Evolutionary conservation across 2,113 vertebrate species (phyloP), one percentile per base, ranked within the genome.

Genomic region (Anarrhichthys ocellatus): DNA sequence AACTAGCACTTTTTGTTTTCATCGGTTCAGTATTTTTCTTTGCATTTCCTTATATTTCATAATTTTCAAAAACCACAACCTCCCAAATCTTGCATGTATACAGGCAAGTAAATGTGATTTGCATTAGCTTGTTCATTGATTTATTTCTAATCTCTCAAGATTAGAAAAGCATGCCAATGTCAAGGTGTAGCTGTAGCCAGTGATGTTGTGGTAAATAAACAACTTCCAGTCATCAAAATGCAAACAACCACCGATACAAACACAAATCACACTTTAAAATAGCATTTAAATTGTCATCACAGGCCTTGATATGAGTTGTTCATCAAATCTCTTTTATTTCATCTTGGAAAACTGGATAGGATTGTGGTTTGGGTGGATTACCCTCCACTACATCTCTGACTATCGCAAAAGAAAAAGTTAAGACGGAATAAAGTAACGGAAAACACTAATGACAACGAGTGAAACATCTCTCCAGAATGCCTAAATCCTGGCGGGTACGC

Each of bases 161-260:
- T 72, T 68, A 58, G 70, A 81, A 82, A 71, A 67, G 27, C 52
- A 8, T 14, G 24, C 14, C 63, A 65, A 59, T 73, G 29, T 82
- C 32, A 58, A 69, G 27, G 22, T 88, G 58, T 9, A 52, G 81
- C 73, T 81, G 71, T 56, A 77, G 90, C 76, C 89, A 76, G 78
- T 76, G 81, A 85, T 81, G 75, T 69, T 84, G 83, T 80, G 62
- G 66, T 54, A 44, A 56, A 76, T 66, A 40, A 52, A 59, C 1
- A 74, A 84, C 78, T 71, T 79, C 59, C 78, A 54, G 66, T 81
- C 61, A 79, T 81, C 50, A 78, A 75, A 88, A 90, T 79, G 81
- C 78, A 90, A 85, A 87, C 76, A 87, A 76, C 11, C 83, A 92
- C 78, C 67, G 48, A 83, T 78, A 83, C 84, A 89, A 78, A 88